Evolutionary conservation across 2,113 vertebrate species (phyloP).

Genomic region (Australoheros scitulus): DNA sequence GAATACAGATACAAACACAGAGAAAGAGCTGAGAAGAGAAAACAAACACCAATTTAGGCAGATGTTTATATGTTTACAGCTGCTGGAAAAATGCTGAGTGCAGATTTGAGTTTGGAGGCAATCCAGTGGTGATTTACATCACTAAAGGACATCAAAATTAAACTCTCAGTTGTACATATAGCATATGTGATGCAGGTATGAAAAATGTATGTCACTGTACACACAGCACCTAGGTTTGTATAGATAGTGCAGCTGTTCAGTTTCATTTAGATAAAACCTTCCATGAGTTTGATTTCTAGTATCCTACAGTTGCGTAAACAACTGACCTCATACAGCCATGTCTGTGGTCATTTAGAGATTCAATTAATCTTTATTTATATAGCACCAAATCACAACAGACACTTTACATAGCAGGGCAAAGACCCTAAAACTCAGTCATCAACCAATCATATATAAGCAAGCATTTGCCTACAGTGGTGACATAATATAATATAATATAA

Average conservation of each 20-base stretch:
- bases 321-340: not conserved
- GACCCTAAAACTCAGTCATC: not conserved
- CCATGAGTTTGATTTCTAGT: not conserved
- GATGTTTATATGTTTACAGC: conserved; percentile 8
- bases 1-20: conserved; percentile 24
- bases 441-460: not conserved
- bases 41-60: not conserved
- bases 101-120: not conserved
- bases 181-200: not conserved
- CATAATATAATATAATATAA: conserved; percentile 8
- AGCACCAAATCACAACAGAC: too few species aligned
- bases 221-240: not conserved
- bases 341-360: conserved; percentile 14
- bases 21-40: not conserved
- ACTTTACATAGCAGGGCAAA: not conserved
- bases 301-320: not conserved
- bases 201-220: not conserved
- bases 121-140: not conserved
- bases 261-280: not conserved
- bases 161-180: not conserved
- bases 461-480: not conserved
- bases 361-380: not conserved
- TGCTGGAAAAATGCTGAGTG: conserved; percentile 7
- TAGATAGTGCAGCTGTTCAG: not conserved
- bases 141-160: not conserved